phyloP scores from a whole-genome alignment of 2,113 vertebrate species.

The Tachuris rubrigastra region DNA sequence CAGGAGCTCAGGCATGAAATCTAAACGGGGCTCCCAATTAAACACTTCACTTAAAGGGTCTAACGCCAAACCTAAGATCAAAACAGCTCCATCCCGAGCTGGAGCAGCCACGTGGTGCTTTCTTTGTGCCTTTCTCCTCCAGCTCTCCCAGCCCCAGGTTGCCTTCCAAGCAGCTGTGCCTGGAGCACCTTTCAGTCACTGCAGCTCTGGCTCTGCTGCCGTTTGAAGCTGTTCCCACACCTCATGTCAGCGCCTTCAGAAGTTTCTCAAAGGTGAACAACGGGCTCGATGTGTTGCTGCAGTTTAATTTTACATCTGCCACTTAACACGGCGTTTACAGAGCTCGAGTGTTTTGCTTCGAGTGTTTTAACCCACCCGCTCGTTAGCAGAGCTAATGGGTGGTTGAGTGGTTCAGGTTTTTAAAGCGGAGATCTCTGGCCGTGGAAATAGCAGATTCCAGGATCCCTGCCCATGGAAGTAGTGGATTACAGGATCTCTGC shows the following conservation, averaged over 20 bases:
- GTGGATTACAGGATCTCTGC: too few species aligned
- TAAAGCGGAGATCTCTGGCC: not conserved
- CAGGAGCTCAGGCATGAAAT: not conserved
- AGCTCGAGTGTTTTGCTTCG: not conserved
- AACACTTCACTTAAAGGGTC: not conserved
- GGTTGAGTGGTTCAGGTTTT: not conserved
- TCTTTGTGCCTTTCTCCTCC: not conserved
- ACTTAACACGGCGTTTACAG: not conserved
- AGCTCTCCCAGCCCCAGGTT: not conserved
- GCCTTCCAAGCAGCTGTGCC: not conserved
- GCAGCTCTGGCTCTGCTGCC: not conserved
- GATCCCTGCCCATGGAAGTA: too few species aligned
- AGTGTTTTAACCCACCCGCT: not conserved
- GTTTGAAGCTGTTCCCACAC: not conserved
- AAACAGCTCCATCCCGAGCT: not conserved
- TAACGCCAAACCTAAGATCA: not conserved
- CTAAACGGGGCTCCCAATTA: not conserved
- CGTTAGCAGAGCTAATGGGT: not conserved
- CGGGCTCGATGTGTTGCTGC: not conserved
- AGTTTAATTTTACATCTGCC: not conserved
- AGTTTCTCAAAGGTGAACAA: not conserved
- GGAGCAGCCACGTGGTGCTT: not conserved
- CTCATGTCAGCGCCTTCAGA: not conserved
- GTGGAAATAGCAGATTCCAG: too few species aligned
- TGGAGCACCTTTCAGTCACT: not conserved